Evolutionary conservation across 2,113 vertebrate species (phyloP), one percentile per base, ranked within the genome.

Genomic region (Astur gentilis): DNA sequence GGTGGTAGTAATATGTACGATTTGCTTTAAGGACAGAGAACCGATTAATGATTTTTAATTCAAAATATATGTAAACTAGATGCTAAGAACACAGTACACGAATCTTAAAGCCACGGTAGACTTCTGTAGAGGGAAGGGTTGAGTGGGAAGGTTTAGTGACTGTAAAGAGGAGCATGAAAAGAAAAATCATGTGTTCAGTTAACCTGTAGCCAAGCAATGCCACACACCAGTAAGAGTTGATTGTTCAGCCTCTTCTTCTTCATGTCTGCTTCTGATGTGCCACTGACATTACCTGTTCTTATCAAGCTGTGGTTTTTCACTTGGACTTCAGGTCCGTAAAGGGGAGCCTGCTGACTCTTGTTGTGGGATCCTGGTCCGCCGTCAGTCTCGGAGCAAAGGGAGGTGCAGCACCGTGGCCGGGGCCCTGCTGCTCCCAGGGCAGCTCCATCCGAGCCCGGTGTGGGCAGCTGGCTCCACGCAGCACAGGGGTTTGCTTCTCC

Each of bases 321-420:
- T 38, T 34, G 71, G 57, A 4, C 25, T 54, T 9, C 11, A 5
- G 6, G 36, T 4, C 13, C 15, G 6, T 13, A 8, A 40, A 75
- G 36, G 20, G 45, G 22, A 57, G 6, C 4, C 8, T 62, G 65
- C 70, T 60, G 72, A 16, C 44, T 38, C 13, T 3, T 21, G 27
- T 6, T 27, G 8, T 10, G 38, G 7, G 50, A 34, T 42, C 60
- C 44, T 2, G 2, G 64, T n/a, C 42, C 31, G 54, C 23, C 3
- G 1, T 7, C 44, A 40, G 12, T 50, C 31, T 19, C 2, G 36
- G 27, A 1, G 2, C 27, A 17, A 25, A 50, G 40, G 7, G 38
- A 8, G 42, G 7, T 13, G 69, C 22, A 55, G 44, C 47, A 18
- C 1, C 0, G 5, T 31, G 67, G 38, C 9, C 1, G 1, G 2